Evolutionary conservation across 2,797 vertebrate species (phyloP).

Genomic region (Darevskia mixta): DNA sequence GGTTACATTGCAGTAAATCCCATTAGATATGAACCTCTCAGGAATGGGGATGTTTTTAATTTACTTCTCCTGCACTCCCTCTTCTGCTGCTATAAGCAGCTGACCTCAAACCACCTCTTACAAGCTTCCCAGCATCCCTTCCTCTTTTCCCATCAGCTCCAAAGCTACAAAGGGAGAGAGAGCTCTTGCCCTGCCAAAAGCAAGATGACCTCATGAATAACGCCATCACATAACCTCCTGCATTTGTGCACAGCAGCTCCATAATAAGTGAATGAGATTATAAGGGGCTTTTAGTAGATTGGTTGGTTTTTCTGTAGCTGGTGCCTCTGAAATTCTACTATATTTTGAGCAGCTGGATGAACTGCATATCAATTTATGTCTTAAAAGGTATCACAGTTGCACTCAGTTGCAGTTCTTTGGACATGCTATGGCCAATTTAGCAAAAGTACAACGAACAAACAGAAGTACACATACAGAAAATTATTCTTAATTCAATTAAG

Average conservation of each 20-base stretch:
- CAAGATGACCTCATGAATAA: conserved; percentile 10
- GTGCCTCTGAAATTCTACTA: neutral
- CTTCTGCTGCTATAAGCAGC: neutral
- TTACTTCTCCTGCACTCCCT: neutral
- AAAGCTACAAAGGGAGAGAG: neutral
- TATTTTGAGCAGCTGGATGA: neutral
- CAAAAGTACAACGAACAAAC: neutral
- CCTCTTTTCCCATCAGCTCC: conserved; percentile 7
- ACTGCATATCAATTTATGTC: neutral
- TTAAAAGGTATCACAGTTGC: neutral
- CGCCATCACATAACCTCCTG: neutral
- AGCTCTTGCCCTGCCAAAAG: conserved; percentile 12
- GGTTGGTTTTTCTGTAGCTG: neutral
- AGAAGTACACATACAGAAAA: neutral
- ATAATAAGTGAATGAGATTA: conserved; percentile 20
- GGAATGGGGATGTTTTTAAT: conserved; percentile 5
- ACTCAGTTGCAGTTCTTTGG: neutral
- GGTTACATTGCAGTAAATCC: conserved; percentile 13
- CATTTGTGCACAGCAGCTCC: conserved; percentile 1
- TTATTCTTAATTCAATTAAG: neutral
- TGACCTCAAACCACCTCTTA: conserved; percentile 9
- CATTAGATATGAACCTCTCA: neutral
- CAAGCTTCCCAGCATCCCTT: neutral
- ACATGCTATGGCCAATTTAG: neutral
- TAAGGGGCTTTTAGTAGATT: conserved; percentile 38